A percentile compares a stretch with the other conserved stretches of the same genome.
Evolutionary conservation across 2,113 vertebrate species (phyloP).

Genomic region (Bos indicus): DNA sequence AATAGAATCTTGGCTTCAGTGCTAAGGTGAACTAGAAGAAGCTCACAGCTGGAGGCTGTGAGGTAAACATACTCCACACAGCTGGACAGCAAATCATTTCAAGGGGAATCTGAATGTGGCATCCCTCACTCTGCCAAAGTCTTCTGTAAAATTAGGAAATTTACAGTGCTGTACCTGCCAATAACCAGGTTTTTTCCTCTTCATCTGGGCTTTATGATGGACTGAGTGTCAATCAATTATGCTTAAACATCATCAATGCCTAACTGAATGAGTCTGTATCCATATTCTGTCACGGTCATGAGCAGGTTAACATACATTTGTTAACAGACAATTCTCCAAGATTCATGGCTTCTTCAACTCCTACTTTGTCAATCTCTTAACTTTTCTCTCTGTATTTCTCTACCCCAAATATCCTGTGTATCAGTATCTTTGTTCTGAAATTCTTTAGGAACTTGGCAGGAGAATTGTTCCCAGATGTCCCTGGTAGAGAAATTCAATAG

Average conservation of each 20-base stretch:
- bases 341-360: not conserved
- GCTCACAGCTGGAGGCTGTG: not conserved
- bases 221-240: not conserved
- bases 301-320: not conserved
- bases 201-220: not conserved
- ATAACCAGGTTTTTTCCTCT: not conserved
- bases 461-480: not conserved
- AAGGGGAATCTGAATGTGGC: not conserved
- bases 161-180: not conserved
- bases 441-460: not conserved
- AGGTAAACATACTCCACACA: not conserved
- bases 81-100: not conserved
- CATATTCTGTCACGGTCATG: not conserved
- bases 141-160: not conserved
- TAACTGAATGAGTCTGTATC: not conserved
- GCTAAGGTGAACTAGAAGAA: not conserved
- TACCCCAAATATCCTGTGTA: not conserved
- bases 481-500: not conserved
- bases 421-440: not conserved
- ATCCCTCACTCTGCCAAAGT: not conserved
- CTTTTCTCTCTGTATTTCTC: not conserved
- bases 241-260: not conserved
- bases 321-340: not conserved
- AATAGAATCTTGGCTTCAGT: not conserved
- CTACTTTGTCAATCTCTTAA: not conserved